Conservation (phyloP, 2,888 invertebrate species). For the Sinotaia quadrata region DNA sequence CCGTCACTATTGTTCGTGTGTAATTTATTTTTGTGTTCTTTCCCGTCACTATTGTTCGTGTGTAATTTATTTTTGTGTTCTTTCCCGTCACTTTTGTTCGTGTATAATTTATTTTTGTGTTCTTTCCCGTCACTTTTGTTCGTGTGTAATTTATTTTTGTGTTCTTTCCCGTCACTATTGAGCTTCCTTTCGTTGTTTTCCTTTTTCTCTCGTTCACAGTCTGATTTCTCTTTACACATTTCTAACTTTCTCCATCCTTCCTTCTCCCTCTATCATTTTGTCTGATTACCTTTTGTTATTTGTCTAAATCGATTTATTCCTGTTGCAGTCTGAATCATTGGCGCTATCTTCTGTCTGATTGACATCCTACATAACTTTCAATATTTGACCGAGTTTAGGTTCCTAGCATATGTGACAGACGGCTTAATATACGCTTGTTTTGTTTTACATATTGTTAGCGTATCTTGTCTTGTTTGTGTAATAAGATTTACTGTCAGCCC, state of each 20-base stretch:
- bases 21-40: no score
- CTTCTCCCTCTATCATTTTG: neutral
- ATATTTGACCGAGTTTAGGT: no score
- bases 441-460: no score
- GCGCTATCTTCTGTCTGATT: neutral
- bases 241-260: constrained; percentile 1
- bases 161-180: neutral
- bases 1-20: no score
- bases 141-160: neutral
- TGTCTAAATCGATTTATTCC: neutral
- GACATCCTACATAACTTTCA: no score
- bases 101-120: neutral
- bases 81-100: neutral
- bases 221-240: neutral
- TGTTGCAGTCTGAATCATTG: neutral
- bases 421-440: no score
- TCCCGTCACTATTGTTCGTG: no score
- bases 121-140: neutral
- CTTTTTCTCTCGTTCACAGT: neutral
- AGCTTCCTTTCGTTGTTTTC: neutral
- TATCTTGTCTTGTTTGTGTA: no score
- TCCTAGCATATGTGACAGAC: no score
- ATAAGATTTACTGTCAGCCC: no score
- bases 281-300: neutral
- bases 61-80: neutral